Evolutionary conservation across 2,113 vertebrate genomes (phyloP).

Genomic region (Chitala chitala): DNA sequence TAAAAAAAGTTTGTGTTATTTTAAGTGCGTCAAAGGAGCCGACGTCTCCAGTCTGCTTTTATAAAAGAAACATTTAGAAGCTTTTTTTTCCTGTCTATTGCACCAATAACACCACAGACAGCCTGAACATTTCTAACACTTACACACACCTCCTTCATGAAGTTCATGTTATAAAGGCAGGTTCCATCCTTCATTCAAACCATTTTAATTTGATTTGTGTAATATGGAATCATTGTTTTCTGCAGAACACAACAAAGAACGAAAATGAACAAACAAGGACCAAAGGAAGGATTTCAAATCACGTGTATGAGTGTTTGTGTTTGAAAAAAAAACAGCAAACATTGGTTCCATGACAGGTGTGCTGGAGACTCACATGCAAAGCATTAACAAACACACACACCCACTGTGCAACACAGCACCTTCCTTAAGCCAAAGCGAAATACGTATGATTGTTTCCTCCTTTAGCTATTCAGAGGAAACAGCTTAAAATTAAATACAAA

Average conservation of each 20-base stretch:
- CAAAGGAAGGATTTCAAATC: constrained; percentile 17
- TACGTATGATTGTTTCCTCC: constrained; percentile 54
- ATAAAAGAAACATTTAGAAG: background rate
- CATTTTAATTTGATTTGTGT: background rate
- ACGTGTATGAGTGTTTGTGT: constrained; percentile 12
- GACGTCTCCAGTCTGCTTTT: background rate
- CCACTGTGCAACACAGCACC: constrained; percentile 41
- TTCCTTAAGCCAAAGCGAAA: constrained; percentile 45
- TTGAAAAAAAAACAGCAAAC: constrained; percentile 26
- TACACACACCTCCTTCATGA: background rate
- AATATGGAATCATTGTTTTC: background rate
- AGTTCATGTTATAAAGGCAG: background rate
- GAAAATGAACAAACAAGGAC: background rate
- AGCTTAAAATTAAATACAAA: no score
- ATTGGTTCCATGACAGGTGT: constrained; percentile 35
- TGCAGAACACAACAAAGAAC: background rate
- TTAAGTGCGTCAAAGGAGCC: constrained; percentile 36
- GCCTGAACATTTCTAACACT: background rate
- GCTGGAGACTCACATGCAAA: constrained; percentile 33
- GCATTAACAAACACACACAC: constrained; percentile 44
- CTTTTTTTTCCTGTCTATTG: background rate
- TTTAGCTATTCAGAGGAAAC: constrained; percentile 19
- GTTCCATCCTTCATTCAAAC: background rate
- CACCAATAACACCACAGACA: background rate
- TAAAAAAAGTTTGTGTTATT: constrained; percentile 40